Evolutionary conservation across 2,888 invertebrate species (phyloP).

Genomic region (Aphidoletes aphidimyza): DNA sequence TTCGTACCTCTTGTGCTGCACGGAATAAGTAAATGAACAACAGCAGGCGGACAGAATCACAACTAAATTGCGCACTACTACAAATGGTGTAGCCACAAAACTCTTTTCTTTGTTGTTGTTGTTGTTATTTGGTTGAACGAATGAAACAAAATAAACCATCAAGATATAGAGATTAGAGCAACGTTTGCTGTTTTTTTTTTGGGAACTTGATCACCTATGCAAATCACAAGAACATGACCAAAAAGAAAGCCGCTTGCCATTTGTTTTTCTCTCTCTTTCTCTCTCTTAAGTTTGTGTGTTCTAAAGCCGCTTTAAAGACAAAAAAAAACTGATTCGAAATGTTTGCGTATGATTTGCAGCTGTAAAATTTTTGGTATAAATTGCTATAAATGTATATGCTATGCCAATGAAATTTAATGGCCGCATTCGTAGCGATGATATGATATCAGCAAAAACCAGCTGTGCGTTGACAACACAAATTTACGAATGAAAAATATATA

Average conservation of each 20-base stretch:
- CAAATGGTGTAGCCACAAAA: too few relatives aligned
- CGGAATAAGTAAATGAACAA: neutral
- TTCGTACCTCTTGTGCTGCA: neutral
- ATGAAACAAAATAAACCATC: too few relatives aligned
- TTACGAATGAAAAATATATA: neutral
- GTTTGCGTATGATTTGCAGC: neutral
- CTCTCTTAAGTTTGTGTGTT: neutral
- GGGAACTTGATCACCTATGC: neutral
- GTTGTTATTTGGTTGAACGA: too few relatives aligned
- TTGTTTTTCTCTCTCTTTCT: neutral
- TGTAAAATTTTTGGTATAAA: neutral
- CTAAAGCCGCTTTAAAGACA: neutral
- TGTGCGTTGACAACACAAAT: neutral
- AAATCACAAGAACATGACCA: slow-evolving; percentile 5
- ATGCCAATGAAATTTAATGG: neutral
- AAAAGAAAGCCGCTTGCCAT: neutral
- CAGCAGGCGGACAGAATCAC: neutral
- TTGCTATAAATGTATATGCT: neutral
- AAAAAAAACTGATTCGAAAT: neutral
- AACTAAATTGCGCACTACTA: slow-evolving; percentile 32
- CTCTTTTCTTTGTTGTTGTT: too few relatives aligned
- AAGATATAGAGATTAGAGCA: too few relatives aligned
- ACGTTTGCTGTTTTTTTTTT: neutral
- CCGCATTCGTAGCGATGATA: neutral
- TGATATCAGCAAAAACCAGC: neutral